phyloP scores from a whole-genome alignment of 2,797 vertebrate species.

The Scarus forsteni region DNA sequence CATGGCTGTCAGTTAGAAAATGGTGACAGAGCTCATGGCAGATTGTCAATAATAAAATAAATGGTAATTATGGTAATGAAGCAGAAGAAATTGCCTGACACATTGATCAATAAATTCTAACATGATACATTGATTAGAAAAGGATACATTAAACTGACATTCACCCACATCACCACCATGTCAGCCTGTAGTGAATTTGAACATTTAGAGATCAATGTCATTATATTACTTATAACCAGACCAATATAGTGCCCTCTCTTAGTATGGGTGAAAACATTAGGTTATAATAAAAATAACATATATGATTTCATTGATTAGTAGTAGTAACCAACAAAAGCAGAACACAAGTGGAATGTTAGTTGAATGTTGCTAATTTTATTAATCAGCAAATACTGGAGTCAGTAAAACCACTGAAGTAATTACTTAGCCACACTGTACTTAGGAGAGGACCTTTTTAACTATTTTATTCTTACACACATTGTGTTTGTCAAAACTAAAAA shows the following conservation, averaged over 20 bases:
- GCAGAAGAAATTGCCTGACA: conserved; percentile 21
- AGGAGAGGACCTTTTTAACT: no score
- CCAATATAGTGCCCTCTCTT: conserved; percentile 1
- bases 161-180: not conserved
- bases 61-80: conserved; percentile 33
- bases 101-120: conserved; percentile 26
- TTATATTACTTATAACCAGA: conserved; percentile 20
- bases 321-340: no score
- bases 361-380: not conserved
- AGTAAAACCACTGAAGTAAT: no score
- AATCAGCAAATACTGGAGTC: not conserved
- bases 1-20: not conserved
- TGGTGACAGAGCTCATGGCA: conserved; percentile 21
- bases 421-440: no score
- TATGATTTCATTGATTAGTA: not conserved
- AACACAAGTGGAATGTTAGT: not conserved
- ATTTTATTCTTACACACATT: no score
- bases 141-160: conserved; percentile 7
- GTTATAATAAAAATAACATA: not conserved
- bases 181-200: not conserved
- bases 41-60: conserved; percentile 43
- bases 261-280: not conserved
- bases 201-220: not conserved
- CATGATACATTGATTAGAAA: conserved; percentile 39
- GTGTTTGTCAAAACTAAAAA: no score